Conservation (phyloP, 2,797 vertebrate genomes). For the Sebastolobus altivelis region DNA sequence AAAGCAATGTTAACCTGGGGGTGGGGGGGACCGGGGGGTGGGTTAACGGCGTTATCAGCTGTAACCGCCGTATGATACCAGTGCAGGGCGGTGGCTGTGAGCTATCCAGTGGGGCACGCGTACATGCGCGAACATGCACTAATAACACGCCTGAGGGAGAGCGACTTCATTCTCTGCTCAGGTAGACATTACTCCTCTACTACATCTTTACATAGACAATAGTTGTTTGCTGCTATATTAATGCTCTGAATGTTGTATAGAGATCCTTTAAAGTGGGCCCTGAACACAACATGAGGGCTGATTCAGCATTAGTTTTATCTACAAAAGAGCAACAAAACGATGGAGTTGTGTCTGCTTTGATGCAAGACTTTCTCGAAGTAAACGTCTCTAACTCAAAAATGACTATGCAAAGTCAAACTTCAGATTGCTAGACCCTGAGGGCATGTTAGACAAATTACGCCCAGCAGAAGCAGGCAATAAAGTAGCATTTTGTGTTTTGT, state of each 20-base stretch:
- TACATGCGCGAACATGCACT: no score
- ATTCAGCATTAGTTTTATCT: not conserved
- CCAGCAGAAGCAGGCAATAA: conserved; percentile 18
- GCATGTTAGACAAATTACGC: conserved; percentile 11
- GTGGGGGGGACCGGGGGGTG: no score
- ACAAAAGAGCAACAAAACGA: not conserved
- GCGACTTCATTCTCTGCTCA: no score
- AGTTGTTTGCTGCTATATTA: fast-evolving
- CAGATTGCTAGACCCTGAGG: not conserved
- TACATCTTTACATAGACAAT: no score
- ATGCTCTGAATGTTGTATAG: no score
- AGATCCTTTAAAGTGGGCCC: no score
- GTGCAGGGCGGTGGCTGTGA: no score
- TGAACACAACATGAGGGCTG: not conserved
- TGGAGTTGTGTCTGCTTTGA: not conserved
- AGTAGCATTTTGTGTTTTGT: conserved; percentile 18
- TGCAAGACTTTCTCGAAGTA: not conserved
- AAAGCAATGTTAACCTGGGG: fast-evolving
- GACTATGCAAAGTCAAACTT: conserved; percentile 7
- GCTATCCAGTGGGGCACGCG: no score
- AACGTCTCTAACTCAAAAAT: not conserved
- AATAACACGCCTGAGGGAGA: no score
- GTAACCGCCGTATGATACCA: no score
- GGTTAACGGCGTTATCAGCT: no score
- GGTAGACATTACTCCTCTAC: no score